These are phyloP conservation scores for Drosophila nr. medialis DNA, from an alignment of 2,888 invertebrate species.

Conservation along the genomic window DNA sequence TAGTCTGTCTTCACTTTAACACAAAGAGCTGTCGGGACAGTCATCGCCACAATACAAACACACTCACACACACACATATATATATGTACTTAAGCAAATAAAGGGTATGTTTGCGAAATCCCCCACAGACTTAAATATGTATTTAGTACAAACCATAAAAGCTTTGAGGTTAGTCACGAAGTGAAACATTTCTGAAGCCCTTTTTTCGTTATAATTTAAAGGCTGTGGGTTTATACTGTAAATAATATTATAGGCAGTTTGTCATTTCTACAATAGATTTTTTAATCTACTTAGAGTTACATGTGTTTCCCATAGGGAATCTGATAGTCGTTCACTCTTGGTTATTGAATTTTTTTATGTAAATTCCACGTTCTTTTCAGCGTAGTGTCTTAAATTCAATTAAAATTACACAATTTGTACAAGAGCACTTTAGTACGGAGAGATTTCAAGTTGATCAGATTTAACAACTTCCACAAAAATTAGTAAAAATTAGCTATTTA, in stretches of 20 bases:
- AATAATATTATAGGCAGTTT: background rate
- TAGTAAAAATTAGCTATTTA: background rate
- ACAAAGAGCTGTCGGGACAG: conserved; percentile 51
- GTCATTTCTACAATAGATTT: background rate
- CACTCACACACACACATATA: conserved; percentile 14
- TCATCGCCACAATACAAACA: conserved; percentile 23
- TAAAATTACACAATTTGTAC: background rate
- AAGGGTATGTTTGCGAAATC: conserved; percentile 39
- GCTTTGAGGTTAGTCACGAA: conserved; percentile 28
- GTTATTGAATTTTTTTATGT: background rate
- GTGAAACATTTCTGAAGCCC: conserved; percentile 3
- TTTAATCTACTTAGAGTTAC: background rate
- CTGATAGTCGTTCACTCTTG: conserved; percentile 10
- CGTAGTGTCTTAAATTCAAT: background rate
- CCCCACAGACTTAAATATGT: conserved; percentile 27
- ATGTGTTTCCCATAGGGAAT: conserved; percentile 2
- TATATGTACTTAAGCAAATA: conserved; percentile 22
- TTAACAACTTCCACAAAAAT: background rate
- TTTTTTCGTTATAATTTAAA: conserved; percentile 5
- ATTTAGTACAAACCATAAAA: conserved; percentile 16
- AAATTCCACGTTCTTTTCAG: background rate
- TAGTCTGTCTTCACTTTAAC: conserved; percentile 35
- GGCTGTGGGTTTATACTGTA: background rate
- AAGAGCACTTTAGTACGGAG: background rate
- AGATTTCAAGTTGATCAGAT: background rate